Base-by-base conservation (phyloP, 2,797 vertebrate species). In the Danionella dracula region DNA sequence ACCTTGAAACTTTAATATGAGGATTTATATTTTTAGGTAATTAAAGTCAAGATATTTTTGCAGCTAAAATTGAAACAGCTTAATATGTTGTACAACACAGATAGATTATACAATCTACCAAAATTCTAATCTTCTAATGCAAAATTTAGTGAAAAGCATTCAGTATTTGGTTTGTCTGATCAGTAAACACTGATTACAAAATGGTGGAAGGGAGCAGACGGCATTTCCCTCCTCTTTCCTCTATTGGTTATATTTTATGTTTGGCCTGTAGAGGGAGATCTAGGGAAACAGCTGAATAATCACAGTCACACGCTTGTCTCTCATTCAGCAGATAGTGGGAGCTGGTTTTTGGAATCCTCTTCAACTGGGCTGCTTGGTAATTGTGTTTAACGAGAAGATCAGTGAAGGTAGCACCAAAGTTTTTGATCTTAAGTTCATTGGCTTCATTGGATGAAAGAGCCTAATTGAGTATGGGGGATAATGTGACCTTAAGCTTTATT, bases 131-230 rank as follows among this genome's bases (percentile, higher is more conserved):
- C 44, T 50, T 66, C 58, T 54, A 20, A 72, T 76, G 76, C 49
- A 81, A 79, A n/a, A 82, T 79, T 80, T 81, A 81, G 80, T 81
- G 83, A 79, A 76, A 80, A 50, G 82, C 69, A 67, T 38, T 61
- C 79, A 79, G 82, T 76, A 79, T 86, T 82, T 77, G 70, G 80
- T 58, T 45, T 72, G 70, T 68, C 79, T 76, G 88, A 89, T 84
- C 86, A 86, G 92, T 91, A 93, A 92, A 93, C 91, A 93, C 82
- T 90, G 79, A 90, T 91, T 91, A 88, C 87, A 89, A 92, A 92
- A 93, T 93, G 93, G 93, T 91, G 90, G 91, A 82, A 83, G 84
- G 87, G 84, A 83, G 86, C 87, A 85, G 84, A 80, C 81, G 72
- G 87, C 76, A 82, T 84, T 83, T 80, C 87, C 78, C 82, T 78